These are phyloP conservation scores for Heterohyrax brucei DNA, from an alignment of 2,797 vertebrate genomes.

Conservation along the genomic window DNA sequence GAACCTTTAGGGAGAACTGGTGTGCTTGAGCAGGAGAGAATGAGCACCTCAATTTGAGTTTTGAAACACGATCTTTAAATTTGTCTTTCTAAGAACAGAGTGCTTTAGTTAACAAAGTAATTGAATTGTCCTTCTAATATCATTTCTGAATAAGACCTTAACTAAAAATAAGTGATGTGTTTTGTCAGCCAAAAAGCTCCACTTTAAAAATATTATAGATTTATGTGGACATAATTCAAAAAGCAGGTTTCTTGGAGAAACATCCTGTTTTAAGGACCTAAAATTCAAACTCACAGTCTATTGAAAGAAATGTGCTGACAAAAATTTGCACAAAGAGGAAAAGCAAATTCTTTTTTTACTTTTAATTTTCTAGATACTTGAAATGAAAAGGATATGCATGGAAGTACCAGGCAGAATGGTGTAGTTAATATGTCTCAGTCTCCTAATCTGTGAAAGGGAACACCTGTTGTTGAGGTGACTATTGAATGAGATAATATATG, in stretches of 20 bases:
- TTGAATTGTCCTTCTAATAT: constrained; percentile 48
- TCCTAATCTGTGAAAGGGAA: neutral
- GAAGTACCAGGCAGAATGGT: constrained; percentile 16
- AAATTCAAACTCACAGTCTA: constrained; percentile 16
- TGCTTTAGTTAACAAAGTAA: constrained; percentile 58
- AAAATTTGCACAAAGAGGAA: constrained; percentile 30
- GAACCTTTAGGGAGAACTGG: neutral
- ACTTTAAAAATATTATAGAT: constrained; percentile 16
- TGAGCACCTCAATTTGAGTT: neutral
- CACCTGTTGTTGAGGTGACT: neutral
- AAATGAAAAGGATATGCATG: neutral
- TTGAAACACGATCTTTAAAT: constrained; percentile 31
- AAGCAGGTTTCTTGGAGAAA: constrained; percentile 60
- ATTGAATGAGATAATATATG: neutral
- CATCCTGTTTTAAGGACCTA: neutral
- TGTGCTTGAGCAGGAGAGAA: constrained; percentile 34
- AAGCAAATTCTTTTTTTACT: constrained; percentile 21
- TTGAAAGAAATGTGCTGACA: constrained; percentile 1
- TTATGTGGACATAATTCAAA: constrained; percentile 9
- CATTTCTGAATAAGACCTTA: constrained; percentile 25
- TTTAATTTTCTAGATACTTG: constrained; percentile 39
- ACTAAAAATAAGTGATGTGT: neutral
- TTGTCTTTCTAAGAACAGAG: constrained; percentile 41
- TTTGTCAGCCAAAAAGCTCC: neutral
- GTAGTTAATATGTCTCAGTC: neutral